phyloP scores from a whole-genome alignment of 2,113 vertebrate species.

The Neopipo cinnamomea region DNA sequence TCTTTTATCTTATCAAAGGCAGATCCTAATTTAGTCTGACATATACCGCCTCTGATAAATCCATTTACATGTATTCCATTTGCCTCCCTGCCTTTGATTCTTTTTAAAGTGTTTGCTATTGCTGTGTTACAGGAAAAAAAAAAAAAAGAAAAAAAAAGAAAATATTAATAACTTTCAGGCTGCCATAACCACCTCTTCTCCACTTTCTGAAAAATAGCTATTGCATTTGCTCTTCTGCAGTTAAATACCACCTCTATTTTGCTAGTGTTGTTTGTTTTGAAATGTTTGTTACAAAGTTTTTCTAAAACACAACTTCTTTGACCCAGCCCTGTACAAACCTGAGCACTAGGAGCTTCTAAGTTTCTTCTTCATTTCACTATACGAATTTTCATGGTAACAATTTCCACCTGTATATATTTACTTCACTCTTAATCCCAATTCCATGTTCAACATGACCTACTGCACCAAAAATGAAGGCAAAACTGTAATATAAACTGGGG shows the following conservation, averaged over 20 bases:
- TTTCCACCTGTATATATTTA: background rate
- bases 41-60: background rate
- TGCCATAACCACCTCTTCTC: background rate
- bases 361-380: background rate
- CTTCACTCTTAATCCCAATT: background rate
- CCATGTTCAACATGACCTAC: background rate
- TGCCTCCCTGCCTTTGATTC: background rate
- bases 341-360: background rate
- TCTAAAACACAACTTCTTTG: background rate
- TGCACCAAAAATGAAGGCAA: background rate
- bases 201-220: background rate
- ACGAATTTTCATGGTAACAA: background rate
- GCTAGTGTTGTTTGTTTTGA: background rate
- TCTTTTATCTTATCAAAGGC: slow-evolving; percentile 7
- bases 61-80: background rate
- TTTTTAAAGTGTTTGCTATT: background rate
- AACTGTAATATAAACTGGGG: background rate
- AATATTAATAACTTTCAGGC: background rate
- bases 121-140: background rate
- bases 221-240: background rate
- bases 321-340: background rate
- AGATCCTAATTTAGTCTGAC: slow-evolving; percentile 3
- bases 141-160: background rate
- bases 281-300: background rate
- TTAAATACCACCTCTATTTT: background rate